A percentile compares a stretch with the other conserved stretches of the same genome.
phyloP scores from a whole-genome alignment of 2,888 invertebrate species.

The Acleris sparsana region DNA sequence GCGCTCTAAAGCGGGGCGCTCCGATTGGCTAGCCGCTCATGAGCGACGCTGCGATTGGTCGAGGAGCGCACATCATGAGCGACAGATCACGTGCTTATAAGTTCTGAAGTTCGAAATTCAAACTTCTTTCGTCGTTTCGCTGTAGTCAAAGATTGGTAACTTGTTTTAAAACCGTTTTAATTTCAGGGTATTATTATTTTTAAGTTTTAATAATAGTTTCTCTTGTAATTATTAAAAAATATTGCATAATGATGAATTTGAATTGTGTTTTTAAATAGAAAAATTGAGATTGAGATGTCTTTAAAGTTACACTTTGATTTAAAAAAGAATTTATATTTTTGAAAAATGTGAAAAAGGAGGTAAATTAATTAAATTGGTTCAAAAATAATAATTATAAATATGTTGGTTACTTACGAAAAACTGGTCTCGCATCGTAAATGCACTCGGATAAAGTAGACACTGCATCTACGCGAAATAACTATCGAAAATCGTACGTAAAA shows the following conservation, averaged over 20 bases:
- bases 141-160: neutral
- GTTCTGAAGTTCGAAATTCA: slow-evolving; percentile 62
- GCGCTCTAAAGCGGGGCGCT: slow-evolving; percentile 70
- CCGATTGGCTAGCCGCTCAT: slow-evolving; percentile 68
- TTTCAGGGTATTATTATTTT: too few species aligned
- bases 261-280: too few species aligned
- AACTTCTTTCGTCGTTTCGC: slow-evolving; percentile 62
- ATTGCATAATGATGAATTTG: too few species aligned
- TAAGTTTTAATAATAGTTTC: too few species aligned
- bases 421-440: slow-evolving; percentile 37
- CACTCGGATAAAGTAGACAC: slow-evolving; percentile 35
- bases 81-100: slow-evolving; percentile 80
- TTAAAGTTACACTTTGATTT: too few species aligned
- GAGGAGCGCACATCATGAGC: slow-evolving; percentile 75
- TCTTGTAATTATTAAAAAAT: too few species aligned
- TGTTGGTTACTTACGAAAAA: slow-evolving; percentile 33
- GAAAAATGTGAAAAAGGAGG: neutral
- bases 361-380: neutral
- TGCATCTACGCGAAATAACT: slow-evolving; percentile 33
- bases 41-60: slow-evolving; percentile 74
- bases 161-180: neutral
- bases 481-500: slow-evolving; percentile 24
- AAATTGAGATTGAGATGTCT: too few species aligned
- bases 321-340: neutral
- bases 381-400: slow-evolving; percentile 12